Percentiles rank a stretch among this genome's conserved stretches.
Evolutionary conservation across 2,797 vertebrate genomes (phyloP).

Genomic region (Sphaeramia orbicularis): DNA sequence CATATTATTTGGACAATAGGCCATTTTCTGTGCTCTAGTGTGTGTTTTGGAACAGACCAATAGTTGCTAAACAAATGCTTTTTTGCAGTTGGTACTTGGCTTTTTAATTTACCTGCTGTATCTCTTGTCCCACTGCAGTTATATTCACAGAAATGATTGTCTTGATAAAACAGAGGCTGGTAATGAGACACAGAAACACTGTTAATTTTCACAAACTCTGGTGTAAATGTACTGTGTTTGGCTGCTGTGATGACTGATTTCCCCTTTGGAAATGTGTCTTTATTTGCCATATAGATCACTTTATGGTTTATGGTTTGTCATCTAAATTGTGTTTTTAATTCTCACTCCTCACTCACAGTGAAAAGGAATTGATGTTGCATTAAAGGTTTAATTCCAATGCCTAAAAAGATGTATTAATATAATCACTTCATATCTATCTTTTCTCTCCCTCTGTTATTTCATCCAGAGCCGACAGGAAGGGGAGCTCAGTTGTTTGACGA

Average conservation of each 20-base stretch:
- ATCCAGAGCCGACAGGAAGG: slow-evolving; percentile 62
- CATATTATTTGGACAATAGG: slow-evolving; percentile 3
- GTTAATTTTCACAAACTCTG: no score
- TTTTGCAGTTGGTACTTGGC: background rate
- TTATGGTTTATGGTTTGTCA: background rate
- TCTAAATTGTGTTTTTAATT: slow-evolving; percentile 1
- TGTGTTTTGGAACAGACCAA: background rate
- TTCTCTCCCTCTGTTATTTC: slow-evolving; percentile 18
- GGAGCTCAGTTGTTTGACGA: slow-evolving; percentile 64
- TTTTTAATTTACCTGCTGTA: background rate
- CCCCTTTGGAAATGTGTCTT: no score
- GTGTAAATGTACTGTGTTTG: no score
- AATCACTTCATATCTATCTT: background rate
- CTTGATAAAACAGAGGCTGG: background rate
- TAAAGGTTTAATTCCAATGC: background rate
- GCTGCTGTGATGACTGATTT: no score
- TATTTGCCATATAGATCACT: background rate
- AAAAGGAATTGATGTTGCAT: background rate
- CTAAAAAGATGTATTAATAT: background rate
- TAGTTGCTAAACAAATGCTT: background rate
- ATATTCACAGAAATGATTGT: background rate
- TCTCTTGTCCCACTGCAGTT: background rate
- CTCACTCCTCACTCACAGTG: background rate
- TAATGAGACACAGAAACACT: no score
- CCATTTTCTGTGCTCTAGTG: background rate